These are phyloP conservation scores for Calypte anna DNA, from an alignment of 2,113 vertebrate genomes.

Conservation along the genomic window DNA sequence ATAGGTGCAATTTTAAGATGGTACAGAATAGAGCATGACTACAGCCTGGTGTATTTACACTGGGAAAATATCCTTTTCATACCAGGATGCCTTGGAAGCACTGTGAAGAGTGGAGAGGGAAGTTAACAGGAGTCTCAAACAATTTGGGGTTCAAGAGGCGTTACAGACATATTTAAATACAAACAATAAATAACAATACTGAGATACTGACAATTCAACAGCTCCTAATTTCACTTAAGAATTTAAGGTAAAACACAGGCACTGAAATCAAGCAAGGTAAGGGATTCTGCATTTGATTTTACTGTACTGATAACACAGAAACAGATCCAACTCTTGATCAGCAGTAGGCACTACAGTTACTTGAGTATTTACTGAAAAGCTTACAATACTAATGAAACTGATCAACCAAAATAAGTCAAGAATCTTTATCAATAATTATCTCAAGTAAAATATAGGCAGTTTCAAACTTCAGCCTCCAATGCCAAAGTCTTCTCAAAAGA, in stretches of 20 bases:
- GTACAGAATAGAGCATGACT: neutral
- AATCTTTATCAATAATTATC: neutral
- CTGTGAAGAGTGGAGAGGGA: neutral
- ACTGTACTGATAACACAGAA: neutral
- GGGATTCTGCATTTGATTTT: neutral
- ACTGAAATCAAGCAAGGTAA: neutral
- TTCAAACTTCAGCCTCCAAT: neutral
- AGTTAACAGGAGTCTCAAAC: neutral
- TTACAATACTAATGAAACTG: neutral
- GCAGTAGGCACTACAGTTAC: neutral
- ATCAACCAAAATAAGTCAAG: neutral
- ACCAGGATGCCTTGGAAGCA: neutral
- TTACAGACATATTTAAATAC: neutral
- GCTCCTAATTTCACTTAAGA: neutral
- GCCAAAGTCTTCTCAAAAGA: neutral
- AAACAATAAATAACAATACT: neutral
- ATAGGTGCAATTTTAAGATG: neutral
- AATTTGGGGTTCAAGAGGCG: neutral
- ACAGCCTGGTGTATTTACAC: neutral
- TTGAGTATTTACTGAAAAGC: neutral
- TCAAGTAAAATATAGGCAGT: neutral
- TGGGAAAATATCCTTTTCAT: neutral
- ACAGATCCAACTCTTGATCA: neutral
- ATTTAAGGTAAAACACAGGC: neutral
- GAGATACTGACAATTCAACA: neutral